Base-by-base conservation (phyloP, 2,113 vertebrate genomes). In the Arothron firmamentum region DNA sequence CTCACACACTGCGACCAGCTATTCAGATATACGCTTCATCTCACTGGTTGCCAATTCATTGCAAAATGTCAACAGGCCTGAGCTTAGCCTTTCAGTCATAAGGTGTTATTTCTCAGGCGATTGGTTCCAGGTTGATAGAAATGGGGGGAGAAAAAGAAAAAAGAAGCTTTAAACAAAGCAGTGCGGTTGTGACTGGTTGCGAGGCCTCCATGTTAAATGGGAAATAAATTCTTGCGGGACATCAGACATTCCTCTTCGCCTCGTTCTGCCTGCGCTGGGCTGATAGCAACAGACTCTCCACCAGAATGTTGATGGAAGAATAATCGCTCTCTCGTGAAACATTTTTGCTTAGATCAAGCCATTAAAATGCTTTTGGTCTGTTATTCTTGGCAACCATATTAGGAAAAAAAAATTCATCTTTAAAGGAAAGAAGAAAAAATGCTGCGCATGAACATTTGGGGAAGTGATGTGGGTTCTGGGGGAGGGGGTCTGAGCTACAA, bases 181-280 rank as follows among this genome's bases (percentile, higher is more conserved):
- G 43, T 62, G 57, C 28, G 69, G 66, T 38, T 14, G 21, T 60
- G 67, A 87, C 78, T 75, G 70, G 78, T 71, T 54, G 52, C 10
- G 23, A 53, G 67, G 43, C 52, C 17, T 52, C 53, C 59, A 16
- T 80, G 67, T 60, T 67, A 66, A 68, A 67, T 58, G 17, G 53
- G 13, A 28, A 38, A 57, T 60, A 70, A 72, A 80, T 76, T 69
- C 53, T 56, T 49, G 60, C 3, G 56, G 65, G 60, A 41, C 34
- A 18, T 57, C 20, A 52, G 38, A 18, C 67, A 62, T 80, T 82
- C 70, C 64, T 67, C 15, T 20, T 46, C 0, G 19, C 49, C 20
- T 47, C 13, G 53, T 15, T 31, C 34, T 75, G 68, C 67, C 70
- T 54, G 21, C 20, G 6, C 45, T 34, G 47, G 1, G 10, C 3